phyloP scores from a whole-genome alignment of 1,140 invertebrate genomes.

The Lepidurus couesii region DNA sequence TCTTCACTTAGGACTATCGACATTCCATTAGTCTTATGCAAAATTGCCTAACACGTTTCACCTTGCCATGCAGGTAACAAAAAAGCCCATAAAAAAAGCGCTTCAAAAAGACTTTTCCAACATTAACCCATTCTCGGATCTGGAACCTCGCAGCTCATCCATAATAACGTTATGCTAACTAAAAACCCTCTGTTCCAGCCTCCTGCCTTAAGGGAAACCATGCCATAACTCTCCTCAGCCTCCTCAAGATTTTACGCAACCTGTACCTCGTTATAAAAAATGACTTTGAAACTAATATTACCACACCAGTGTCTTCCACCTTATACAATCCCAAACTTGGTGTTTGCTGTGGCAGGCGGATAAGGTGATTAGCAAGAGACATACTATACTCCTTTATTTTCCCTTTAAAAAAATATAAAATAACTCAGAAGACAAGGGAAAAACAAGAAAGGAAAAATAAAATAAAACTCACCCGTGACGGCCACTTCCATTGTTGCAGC shows the following conservation, averaged over 20 bases:
- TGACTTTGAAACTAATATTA: no score
- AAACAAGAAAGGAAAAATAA: not conserved
- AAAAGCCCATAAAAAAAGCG: not conserved
- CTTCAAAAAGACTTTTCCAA: not conserved
- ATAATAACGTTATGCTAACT: conserved; percentile 13
- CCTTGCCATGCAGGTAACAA: not conserved
- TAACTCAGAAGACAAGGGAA: not conserved
- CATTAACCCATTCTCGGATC: not conserved
- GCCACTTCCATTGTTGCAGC: conserved; percentile 89
- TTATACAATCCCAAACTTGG: no score
- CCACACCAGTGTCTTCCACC: no score
- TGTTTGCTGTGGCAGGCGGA: no score
- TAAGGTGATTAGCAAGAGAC: no score
- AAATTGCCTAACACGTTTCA: not conserved
- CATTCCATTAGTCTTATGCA: conserved; percentile 22
- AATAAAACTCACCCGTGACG: conserved; percentile 62
- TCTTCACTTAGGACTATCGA: conserved; percentile 8
- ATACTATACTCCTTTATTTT: no score
- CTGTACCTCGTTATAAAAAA: no score
- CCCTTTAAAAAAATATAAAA: not conserved
- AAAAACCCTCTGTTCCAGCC: not conserved
- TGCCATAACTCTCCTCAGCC: no score
- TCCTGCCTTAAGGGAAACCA: not conserved
- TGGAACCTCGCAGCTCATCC: not conserved
- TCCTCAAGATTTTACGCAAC: no score